Base-by-base conservation (phyloP, 2,113 vertebrate species). In the Sitta europaea region DNA sequence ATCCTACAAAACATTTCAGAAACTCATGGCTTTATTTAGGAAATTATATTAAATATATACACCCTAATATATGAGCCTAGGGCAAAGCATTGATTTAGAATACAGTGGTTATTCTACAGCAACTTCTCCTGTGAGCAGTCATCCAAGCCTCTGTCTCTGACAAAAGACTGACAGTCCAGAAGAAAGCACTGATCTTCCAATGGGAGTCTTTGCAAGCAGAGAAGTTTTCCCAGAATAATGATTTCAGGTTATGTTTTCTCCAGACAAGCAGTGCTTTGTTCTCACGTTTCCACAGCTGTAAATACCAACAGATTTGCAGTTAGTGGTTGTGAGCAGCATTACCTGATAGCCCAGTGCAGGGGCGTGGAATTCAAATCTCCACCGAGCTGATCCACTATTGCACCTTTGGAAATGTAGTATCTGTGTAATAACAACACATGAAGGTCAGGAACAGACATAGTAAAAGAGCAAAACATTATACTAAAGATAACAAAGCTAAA, bases 291-390 rank as follows among this genome's bases (percentile, higher is more conserved):
- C 67, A 3, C 25, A 65, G 36, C 24, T 70, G 27, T 38, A 31
- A 51, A 61, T 11, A 66, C 5, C 1, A 1, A 36, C 16, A 66
- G 38, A 79, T 43, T 33, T 54, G 80, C 20, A 58, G 35, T 6
- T 2, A 22, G 21, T 3, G 72, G 21, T 73, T n/a, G 23, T 51
- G 95, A 88, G 88, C 83, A 92, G 21, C 77, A 94, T 97, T 97
- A 99, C 99, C 99, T 98, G 90, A 99, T 97, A 17, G 99, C 99
- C 99, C 99, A 99, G 92, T 99, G 99, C 92, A 99, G 99, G 25
- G 99, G 99, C 18, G 99, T 99, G 24, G 99, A 99, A 97, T 99
- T 99, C 95, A 99, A 97, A 92, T 99, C 99, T 85, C 99, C 99
- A 79, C 99, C 99, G 0, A 99, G 97, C 97, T 99, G 99, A 98